Percentiles rank a stretch among this genome's conserved stretches.
Evolutionary conservation across 1,140 invertebrate genomes (phyloP).

Genomic region (Aleiodes sp.): DNA sequence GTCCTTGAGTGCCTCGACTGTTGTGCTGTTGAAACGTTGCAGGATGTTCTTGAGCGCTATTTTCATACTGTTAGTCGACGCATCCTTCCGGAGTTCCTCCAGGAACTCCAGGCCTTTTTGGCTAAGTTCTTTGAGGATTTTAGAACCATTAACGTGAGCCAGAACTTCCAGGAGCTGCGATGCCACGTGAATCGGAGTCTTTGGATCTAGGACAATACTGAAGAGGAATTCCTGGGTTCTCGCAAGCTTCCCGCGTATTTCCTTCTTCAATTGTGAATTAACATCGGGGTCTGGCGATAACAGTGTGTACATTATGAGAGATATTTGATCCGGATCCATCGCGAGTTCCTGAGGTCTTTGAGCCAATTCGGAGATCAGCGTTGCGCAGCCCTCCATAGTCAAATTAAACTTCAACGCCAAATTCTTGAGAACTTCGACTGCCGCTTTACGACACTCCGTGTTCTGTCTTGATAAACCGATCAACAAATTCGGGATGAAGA

Average conservation of each 20-base stretch:
- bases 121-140: constrained; percentile 59
- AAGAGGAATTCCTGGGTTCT: constrained; percentile 49
- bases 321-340: constrained; percentile 72
- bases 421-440: constrained; percentile 51
- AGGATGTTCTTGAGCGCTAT: constrained; percentile 54
- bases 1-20: constrained; percentile 55
- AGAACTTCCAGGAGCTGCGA: constrained; percentile 64
- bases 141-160: constrained; percentile 66
- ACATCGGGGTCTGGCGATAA: constrained; percentile 65
- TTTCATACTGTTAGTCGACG: constrained; percentile 34
- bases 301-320: constrained; percentile 65
- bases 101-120: constrained; percentile 49
- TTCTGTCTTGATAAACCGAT: constrained; percentile 51
- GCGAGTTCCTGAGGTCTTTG: constrained; percentile 66
- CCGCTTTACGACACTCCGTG: constrained; percentile 42
- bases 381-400: constrained; percentile 43
- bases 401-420: constrained; percentile 46
- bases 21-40: constrained; percentile 54
- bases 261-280: constrained; percentile 47
- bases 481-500: constrained; percentile 57
- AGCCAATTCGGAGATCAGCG: constrained; percentile 53
- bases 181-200: constrained; percentile 60
- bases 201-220: constrained; percentile 38
- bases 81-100: constrained; percentile 20
- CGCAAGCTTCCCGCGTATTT: constrained; percentile 49